Evolutionary conservation across 1,140 invertebrate genomes (phyloP), one percentile per base, ranked within the genome.

Genomic region (Psix sp.): DNA sequence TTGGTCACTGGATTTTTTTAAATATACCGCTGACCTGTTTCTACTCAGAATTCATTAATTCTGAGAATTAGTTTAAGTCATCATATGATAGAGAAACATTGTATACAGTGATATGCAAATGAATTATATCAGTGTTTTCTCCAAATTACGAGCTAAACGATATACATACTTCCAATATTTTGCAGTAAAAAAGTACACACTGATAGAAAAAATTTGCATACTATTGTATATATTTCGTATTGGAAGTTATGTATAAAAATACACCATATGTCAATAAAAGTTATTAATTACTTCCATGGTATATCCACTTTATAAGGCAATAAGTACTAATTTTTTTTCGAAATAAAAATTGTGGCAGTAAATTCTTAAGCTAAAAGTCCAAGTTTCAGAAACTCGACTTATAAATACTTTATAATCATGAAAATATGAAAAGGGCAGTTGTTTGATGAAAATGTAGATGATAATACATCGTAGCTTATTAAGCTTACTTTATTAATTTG

Each of bases 281-380:
- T 38, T 59, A 59, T 24, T 60, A 18, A 45, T 66, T 38, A 26
- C n/a, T 39, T 43, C 7, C 29, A 13, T 10, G 29, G 35, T 21
- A 48, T 56, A 43, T 48, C n/a, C n/a, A 38, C 33, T 56, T 62
- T 54, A 56, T 62, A 70, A 35, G 17, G 10, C 15, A 48, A 48
- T 70, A 70, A 70, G 66, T 70, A 70, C 66, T 48, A 29, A 48
- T 70, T 48, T 26, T 70, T 56, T 60, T 14, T 15, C 52, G n/a
- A n/a, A n/a, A n/a, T n/a, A n/a, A 54, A 42, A 10, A 60, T 36
- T 40, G 48, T 70, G 66, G 66, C 66, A 70, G 66, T 70, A 45
- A 29, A 48, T 52, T 62, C 46, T 20, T 21, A 5, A 29, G 3
- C 39, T 38, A 24, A 24, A 17, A 4, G 17, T 43, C 15, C 10